Conservation (phyloP, 2,113 vertebrate species). For the Ranitomeya imitator region DNA sequence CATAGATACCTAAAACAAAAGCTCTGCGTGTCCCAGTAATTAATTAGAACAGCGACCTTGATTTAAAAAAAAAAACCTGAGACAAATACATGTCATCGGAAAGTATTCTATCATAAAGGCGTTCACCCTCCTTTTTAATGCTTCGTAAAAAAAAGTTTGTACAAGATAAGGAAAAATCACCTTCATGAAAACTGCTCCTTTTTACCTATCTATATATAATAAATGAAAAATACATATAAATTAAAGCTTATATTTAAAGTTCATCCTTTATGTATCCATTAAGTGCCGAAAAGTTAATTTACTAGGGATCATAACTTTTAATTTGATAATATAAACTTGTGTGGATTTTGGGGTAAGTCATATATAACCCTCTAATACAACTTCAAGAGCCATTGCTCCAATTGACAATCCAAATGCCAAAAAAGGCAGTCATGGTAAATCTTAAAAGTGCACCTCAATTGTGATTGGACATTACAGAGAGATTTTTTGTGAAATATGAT, state of each 20-base stretch:
- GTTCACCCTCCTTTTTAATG: not conserved
- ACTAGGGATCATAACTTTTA: not conserved
- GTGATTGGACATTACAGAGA: too few species aligned
- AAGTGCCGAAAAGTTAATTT: not conserved
- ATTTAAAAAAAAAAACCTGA: not conserved
- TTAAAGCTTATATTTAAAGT: not conserved
- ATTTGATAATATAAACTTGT: not conserved
- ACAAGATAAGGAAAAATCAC: not conserved
- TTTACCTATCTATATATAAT: not conserved
- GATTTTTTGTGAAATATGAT: too few species aligned
- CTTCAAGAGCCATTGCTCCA: not conserved
- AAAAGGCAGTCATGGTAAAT: too few species aligned
- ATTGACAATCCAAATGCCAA: not conserved
- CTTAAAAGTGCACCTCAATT: too few species aligned
- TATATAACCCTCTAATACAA: not conserved
- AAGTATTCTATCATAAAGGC: not conserved
- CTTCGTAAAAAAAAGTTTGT: not conserved
- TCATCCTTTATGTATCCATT: not conserved
- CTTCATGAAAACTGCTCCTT: not conserved
- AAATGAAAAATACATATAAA: not conserved
- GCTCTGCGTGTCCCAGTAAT: slow-evolving; percentile 25
- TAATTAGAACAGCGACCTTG: slow-evolving; percentile 15
- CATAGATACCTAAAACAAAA: slow-evolving; percentile 49
- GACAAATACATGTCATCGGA: not conserved
- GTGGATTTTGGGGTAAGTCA: not conserved